phyloP scores from a whole-genome alignment of 2,113 vertebrate species.

The Gasterosteus nipponicus region DNA sequence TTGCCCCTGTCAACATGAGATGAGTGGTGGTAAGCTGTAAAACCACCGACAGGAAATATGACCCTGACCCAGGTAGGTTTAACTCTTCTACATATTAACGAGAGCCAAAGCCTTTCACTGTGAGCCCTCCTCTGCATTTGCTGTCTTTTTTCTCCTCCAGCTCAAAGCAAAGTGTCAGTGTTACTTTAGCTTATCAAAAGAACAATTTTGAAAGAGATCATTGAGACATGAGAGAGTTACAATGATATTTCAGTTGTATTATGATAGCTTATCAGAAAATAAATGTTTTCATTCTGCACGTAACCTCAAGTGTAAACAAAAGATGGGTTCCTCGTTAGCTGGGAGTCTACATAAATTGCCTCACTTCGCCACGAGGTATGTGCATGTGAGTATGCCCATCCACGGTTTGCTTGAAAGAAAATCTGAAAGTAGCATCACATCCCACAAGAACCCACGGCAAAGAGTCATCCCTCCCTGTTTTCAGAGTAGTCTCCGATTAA shows the following conservation, averaged over 20 bases:
- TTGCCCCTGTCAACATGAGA: slow-evolving; percentile 19
- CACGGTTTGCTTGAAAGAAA: not conserved
- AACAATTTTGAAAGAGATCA: not conserved
- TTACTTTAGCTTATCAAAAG: not conserved
- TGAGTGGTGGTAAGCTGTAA: slow-evolving; percentile 1
- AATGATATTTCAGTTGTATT: not conserved
- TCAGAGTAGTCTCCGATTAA: not conserved
- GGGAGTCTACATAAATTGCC: not conserved
- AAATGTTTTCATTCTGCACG: no score
- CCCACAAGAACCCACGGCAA: not conserved
- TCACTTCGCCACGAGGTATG: not conserved
- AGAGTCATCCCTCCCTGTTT: not conserved
- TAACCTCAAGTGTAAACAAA: no score
- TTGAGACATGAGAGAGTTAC: not conserved
- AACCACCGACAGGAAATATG: not conserved
- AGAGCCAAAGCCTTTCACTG: not conserved
- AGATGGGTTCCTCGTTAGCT: no score
- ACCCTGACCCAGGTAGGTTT: not conserved
- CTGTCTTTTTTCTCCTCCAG: not conserved
- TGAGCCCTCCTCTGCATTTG: not conserved
- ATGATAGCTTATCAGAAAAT: no score
- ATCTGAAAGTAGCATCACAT: not conserved
- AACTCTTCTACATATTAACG: not conserved
- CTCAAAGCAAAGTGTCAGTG: not conserved
- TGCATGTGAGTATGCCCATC: not conserved